These are phyloP conservation scores for Anthrax anthrax DNA, from an alignment of 2,888 invertebrate genomes.

Conservation along the genomic window DNA sequence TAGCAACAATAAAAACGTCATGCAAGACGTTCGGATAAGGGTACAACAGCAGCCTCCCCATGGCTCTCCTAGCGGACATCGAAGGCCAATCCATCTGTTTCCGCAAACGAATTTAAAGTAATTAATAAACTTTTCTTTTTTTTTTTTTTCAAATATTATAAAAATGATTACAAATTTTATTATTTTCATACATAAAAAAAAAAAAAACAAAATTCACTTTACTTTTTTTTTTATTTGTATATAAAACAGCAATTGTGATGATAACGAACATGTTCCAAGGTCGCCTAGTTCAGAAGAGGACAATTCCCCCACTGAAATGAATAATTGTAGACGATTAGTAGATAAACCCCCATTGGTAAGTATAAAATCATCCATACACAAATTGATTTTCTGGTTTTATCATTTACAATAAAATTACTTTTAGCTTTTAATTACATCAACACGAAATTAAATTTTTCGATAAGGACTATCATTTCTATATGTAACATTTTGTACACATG, in stretches of 20 bases:
- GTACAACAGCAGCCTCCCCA: slow-evolving; percentile 22
- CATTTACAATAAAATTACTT: too few species aligned
- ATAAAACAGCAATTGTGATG: slow-evolving; percentile 13
- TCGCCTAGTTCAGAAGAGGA: slow-evolving; percentile 66
- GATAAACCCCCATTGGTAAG: slow-evolving; percentile 61
- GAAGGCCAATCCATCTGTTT: slow-evolving; percentile 15
- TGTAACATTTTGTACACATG: too few species aligned
- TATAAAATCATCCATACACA: neutral
- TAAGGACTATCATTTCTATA: too few species aligned
- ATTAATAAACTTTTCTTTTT: slow-evolving; percentile 1
- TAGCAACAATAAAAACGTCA: slow-evolving; percentile 18
- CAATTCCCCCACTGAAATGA: slow-evolving; percentile 74
- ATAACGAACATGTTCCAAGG: slow-evolving; percentile 20
- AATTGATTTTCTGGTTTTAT: too few species aligned
- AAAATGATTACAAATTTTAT: neutral
- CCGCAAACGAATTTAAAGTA: slow-evolving; percentile 14
- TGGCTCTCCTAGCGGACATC: slow-evolving; percentile 14
- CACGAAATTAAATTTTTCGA: too few species aligned
- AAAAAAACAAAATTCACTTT: neutral
- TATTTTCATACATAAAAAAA: neutral
- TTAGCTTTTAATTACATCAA: too few species aligned
- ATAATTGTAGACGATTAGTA: slow-evolving; percentile 65
- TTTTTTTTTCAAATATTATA: neutral
- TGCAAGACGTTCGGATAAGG: slow-evolving; percentile 32
- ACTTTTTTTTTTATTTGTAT: too few species aligned